These are phyloP conservation scores for Crematogaster levior DNA, from an alignment of 2,888 invertebrate species.

Conservation along the genomic window DNA sequence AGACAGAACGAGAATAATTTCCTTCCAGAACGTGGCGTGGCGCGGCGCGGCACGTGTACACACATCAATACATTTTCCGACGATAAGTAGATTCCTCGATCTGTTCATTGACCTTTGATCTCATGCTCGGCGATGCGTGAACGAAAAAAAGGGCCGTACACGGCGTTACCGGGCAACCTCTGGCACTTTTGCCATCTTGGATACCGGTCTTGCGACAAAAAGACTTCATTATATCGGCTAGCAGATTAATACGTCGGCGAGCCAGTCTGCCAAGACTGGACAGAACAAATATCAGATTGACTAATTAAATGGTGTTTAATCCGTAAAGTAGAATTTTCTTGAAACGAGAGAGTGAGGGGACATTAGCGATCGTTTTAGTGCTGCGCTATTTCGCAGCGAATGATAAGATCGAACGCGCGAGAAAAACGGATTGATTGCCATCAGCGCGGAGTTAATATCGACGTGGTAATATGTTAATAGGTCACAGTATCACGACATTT, in stretches of 20 bases:
- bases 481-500: constrained; percentile 71
- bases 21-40: background rate
- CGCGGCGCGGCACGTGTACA: background rate
- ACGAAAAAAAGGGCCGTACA: constrained; percentile 56
- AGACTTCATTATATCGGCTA: constrained; percentile 64
- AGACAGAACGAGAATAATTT: constrained; percentile 29
- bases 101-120: constrained; percentile 77
- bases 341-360: background rate
- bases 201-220: constrained; percentile 68
- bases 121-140: constrained; percentile 69
- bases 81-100: constrained; percentile 80
- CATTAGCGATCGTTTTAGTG: background rate
- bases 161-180: constrained; percentile 67
- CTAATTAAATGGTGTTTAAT: constrained; percentile 29
- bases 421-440: constrained; percentile 16
- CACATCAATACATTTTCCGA: constrained; percentile 64
- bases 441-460: constrained; percentile 51
- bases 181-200: constrained; percentile 67
- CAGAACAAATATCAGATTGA: constrained; percentile 51
- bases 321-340: background rate
- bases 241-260: constrained; percentile 63
- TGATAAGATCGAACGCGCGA: constrained; percentile 5
- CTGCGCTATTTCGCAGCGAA: background rate
- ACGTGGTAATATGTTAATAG: constrained; percentile 63
- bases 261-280: constrained; percentile 52